Evolutionary conservation across 2,888 invertebrate species (phyloP), one percentile per base, ranked within the genome.

Genomic region (Nipponacmea schrenckii): DNA sequence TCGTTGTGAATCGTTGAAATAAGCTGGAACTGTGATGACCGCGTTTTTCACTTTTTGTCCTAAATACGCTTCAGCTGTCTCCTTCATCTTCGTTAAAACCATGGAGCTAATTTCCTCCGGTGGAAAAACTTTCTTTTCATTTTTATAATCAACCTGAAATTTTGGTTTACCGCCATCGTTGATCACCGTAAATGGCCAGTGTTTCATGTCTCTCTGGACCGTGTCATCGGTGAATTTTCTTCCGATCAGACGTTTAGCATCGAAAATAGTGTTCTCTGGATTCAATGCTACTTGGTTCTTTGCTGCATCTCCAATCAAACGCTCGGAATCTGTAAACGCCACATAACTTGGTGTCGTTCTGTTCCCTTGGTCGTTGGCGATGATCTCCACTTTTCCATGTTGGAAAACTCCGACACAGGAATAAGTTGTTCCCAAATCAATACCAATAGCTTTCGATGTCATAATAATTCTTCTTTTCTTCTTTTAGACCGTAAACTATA

Each of bases 81-180:
- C 84, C 92, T 94, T 95, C 96, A 96, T 96, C 88, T 96, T 96
- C 27, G 92, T 93, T 79, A 96, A 91, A 68, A 96, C 95, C 95
- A 96, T 95, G 65, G 95, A 95, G 86, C 94, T 94, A 79, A 96
- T 93, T 90, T 96, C 95, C 89, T 96, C 95, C 0, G 95, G 95
- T 89, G 93, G 93, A 91, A 95, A 95, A 50, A 92, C 92, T 89
- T 96, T 96, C 74, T 90, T 90, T 90, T 96, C 95, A 62, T 95
- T 96, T 87, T 95, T 95, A 91, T 75, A 82, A 62, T 84, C 84
- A n/a, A 84, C 87, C 71, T 83, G 75, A 14, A 86, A 78, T 50
- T 82, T 83, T 15, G 86, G 85, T 67, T 83, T 81, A 5, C 79
- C 79, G 44, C 81, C 83, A 31, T 68, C 65, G 50, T 82, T 81